Evolutionary conservation across 2,888 invertebrate species (phyloP).

Genomic region (Chydorus sphaericus): DNA sequence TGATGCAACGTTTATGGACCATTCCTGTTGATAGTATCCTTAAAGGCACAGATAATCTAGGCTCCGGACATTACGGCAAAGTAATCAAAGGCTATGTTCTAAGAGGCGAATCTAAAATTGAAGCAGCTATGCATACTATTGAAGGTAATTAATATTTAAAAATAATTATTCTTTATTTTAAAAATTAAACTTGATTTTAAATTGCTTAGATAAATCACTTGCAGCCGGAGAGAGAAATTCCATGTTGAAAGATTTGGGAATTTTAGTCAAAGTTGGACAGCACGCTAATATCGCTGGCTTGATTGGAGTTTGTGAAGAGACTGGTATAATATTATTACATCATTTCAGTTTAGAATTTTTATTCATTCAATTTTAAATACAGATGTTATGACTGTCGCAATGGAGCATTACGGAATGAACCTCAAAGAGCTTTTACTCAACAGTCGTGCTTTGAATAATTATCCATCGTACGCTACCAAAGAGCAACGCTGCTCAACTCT

Average conservation of each 20-base stretch:
- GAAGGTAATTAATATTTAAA: conserved; percentile 17
- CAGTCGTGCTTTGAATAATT: conserved; percentile 37
- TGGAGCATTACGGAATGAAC: conserved; percentile 50
- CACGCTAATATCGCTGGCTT: conserved; percentile 57
- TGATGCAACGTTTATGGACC: conserved; percentile 59
- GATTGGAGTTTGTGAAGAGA: conserved; percentile 63
- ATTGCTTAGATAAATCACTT: conserved; percentile 5
- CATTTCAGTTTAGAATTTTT: background rate
- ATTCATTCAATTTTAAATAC: background rate
- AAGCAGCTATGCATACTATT: conserved; percentile 49
- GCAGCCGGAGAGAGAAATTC: conserved; percentile 18
- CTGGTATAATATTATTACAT: conserved; percentile 23
- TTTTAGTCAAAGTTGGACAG: conserved; percentile 49
- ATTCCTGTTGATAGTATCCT: conserved; percentile 55
- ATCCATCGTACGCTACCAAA: conserved; percentile 29
- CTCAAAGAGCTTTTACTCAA: conserved; percentile 53
- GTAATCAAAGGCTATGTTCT: conserved; percentile 54
- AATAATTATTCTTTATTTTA: background rate
- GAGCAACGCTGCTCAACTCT: conserved; percentile 39
- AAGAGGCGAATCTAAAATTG: conserved; percentile 40
- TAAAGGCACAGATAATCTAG: conserved; percentile 47
- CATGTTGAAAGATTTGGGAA: conserved; percentile 53
- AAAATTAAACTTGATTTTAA: background rate
- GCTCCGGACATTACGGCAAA: conserved; percentile 61
- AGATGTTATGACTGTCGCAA: conserved; percentile 54